Percentiles rank a stretch among this genome's conserved stretches.
Conservation (phyloP, 2,113 vertebrate species). For the Calyptomena viridis region DNA sequence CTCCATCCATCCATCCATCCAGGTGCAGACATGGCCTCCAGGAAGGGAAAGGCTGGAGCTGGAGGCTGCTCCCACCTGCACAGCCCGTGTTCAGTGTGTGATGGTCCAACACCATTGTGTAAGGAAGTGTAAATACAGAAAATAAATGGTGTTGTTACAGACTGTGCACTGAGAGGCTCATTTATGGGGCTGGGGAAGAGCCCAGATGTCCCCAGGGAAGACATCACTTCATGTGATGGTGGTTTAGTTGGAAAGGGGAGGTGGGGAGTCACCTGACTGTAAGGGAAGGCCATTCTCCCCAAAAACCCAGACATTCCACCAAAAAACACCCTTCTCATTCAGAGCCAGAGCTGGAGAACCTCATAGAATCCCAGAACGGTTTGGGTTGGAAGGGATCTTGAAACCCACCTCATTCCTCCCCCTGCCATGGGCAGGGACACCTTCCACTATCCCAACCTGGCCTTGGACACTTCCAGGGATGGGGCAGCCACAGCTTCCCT, state of each 20-base stretch:
- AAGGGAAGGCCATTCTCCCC: not conserved
- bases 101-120: not conserved
- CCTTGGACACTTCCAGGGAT: not conserved
- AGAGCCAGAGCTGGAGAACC: not conserved
- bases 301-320: not conserved
- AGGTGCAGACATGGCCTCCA: rapidly evolving
- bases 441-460: not conserved
- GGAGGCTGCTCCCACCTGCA: not conserved
- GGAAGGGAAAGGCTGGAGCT: rapidly evolving
- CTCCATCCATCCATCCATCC: not conserved
- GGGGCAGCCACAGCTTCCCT: not conserved
- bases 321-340: rapidly evolving
- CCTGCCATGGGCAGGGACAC: not conserved
- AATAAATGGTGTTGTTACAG: not conserved
- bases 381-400: not conserved
- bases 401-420: not conserved
- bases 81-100: not conserved
- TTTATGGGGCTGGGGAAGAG: not conserved
- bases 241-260: not conserved
- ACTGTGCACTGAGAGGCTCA: rapidly evolving
- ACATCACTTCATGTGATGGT: no score
- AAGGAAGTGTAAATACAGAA: not conserved
- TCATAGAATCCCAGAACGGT: not conserved
- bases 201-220: rapidly evolving
- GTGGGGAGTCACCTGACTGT: not conserved